Evolutionary conservation across 2,113 vertebrate genomes (phyloP).

Genomic region (Gymnogyps californianus): DNA sequence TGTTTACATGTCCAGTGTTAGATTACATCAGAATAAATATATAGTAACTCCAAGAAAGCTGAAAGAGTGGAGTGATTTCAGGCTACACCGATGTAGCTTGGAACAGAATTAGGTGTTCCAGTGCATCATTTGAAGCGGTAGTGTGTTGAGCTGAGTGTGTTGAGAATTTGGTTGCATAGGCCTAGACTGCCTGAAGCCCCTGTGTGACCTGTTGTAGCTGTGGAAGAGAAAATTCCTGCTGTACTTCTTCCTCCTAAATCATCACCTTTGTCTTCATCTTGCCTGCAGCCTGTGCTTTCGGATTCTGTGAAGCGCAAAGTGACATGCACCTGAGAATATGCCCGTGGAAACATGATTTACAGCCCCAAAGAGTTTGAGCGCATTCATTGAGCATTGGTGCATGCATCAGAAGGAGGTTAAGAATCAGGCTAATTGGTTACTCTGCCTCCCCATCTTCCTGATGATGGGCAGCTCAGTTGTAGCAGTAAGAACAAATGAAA

Average conservation of each 20-base stretch:
- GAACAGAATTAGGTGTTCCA: neutral
- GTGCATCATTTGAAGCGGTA: neutral
- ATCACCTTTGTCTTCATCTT: neutral
- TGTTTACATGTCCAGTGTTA: neutral
- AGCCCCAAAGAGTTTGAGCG: neutral
- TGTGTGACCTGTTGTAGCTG: neutral
- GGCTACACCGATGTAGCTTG: neutral
- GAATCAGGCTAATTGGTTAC: neutral
- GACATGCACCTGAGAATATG: neutral
- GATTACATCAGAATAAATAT: neutral
- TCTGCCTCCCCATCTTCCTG: neutral
- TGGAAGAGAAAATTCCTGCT: neutral
- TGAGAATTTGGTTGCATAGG: neutral
- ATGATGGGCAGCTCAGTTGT: neutral
- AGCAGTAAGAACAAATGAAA: neutral
- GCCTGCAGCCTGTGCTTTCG: neutral
- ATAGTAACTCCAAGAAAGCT: neutral
- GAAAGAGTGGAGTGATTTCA: neutral
- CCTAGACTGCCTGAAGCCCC: neutral
- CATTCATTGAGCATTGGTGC: rapidly evolving
- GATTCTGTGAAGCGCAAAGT: neutral
- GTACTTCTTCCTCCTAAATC: neutral
- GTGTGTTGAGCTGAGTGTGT: neutral
- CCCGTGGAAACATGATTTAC: neutral
- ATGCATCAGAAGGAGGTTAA: neutral